These are phyloP conservation scores for Ictalurus punctatus DNA, from an alignment of 2,113 vertebrate species.

Conservation along the genomic window DNA sequence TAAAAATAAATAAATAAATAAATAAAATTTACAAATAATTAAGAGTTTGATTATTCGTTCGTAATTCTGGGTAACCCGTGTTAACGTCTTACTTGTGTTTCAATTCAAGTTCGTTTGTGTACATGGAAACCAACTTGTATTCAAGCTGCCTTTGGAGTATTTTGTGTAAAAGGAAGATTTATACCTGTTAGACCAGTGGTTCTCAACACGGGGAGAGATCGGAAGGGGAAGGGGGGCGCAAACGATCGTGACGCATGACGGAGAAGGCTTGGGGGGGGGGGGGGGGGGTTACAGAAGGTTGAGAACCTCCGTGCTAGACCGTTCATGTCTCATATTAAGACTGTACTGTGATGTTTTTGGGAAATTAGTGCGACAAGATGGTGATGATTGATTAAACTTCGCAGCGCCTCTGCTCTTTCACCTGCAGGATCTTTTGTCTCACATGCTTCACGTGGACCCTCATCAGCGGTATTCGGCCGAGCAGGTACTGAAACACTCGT, in stretches of 20 bases:
- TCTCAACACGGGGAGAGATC: too few species aligned
- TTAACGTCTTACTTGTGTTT: neutral
- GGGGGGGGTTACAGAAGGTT: too few species aligned
- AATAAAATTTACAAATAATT: too few species aligned
- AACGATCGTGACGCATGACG: too few species aligned
- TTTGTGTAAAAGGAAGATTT: neutral
- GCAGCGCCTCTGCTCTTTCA: neutral
- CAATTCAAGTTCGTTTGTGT: neutral
- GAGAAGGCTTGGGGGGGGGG: too few species aligned
- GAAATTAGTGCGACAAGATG: neutral
- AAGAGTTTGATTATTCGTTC: neutral
- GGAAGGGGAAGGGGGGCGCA: too few species aligned
- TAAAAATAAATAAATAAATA: neutral
- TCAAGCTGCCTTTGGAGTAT: neutral
- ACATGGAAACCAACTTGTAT: neutral
- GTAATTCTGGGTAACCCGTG: neutral
- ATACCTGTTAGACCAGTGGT: too few species aligned
- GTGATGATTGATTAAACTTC: neutral
- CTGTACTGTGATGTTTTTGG: neutral
- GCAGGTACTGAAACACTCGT: conserved; percentile 93
- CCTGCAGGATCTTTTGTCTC: conserved; percentile 88
- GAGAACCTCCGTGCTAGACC: too few species aligned
- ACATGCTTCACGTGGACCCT: conserved; percentile 97
- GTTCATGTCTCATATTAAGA: neutral
- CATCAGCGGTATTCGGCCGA: conserved; percentile 93